These are phyloP conservation scores for Kryptolebias ocellatus DNA, from an alignment of 2,797 vertebrate species.

Conservation along the genomic window DNA sequence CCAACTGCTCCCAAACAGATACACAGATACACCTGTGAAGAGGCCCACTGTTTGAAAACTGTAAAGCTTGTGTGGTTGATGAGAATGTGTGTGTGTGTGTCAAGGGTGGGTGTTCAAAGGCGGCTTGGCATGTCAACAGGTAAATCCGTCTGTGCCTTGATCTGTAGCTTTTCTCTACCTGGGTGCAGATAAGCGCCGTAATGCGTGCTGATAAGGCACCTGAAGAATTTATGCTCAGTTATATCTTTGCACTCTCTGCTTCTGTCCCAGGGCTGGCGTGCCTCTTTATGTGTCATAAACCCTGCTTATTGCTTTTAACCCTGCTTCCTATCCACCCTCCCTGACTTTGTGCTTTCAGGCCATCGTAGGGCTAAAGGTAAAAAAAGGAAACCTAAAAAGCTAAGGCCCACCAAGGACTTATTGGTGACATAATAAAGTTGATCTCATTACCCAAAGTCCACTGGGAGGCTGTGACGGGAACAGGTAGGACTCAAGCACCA, in stretches of 20 bases:
- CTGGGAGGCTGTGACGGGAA: constrained; percentile 85
- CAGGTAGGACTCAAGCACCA: constrained; percentile 90
- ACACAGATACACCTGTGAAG: constrained; percentile 46
- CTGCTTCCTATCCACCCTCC: constrained; percentile 66
- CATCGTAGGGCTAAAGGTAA: constrained; percentile 94
- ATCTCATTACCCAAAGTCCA: constrained; percentile 74
- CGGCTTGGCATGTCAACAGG: constrained; percentile 71
- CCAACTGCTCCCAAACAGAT: constrained; percentile 37
- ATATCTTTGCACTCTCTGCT: constrained; percentile 71
- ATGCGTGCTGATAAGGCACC: constrained; percentile 81
- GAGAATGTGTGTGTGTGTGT: constrained; percentile 48
- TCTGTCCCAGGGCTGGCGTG: constrained; percentile 65
- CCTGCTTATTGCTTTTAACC: constrained; percentile 71
- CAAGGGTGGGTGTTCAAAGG: constrained; percentile 70
- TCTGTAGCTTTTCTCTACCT: constrained; percentile 69
- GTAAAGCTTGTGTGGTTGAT: constrained; percentile 38
- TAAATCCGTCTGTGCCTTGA: constrained; percentile 65
- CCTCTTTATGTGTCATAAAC: constrained; percentile 63
- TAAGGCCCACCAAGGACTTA: constrained; percentile 88
- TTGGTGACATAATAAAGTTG: constrained; percentile 86
- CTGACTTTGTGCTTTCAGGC: constrained; percentile 92
- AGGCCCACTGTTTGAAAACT: constrained; percentile 55
- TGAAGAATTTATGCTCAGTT: constrained; percentile 82
- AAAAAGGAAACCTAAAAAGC: constrained; percentile 96
- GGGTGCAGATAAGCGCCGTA: constrained; percentile 68